Evolutionary conservation across 2,797 vertebrate genomes (phyloP), one percentile per base, ranked within the genome.

Genomic region (Taeniopygia guttata): DNA sequence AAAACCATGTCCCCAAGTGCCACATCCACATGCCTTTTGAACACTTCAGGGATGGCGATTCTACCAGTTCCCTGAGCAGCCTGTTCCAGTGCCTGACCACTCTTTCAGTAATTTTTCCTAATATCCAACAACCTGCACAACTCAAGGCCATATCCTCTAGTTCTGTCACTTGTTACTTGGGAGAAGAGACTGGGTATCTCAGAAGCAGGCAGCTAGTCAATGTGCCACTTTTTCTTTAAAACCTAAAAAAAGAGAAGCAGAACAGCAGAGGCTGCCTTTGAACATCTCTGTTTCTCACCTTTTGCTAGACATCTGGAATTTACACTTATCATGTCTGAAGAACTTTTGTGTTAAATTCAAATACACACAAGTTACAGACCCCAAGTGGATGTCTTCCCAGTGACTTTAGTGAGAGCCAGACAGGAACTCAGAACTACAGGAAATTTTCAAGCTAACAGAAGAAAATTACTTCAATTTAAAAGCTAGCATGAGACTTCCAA

Each of bases 401-500:
- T 64, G 68, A 87, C 60, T 84, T 84, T 64, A 77, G 54, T 27
- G 25, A 82, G 60, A 93, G 40, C 49, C 62, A 78, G 64, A 75
- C 81, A 89, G 81, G 75, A 89, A 89, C 38, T 66, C 43, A 64
- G 74, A 90, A 77, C 49, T 77, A 83, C 68, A 94, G 87, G 82
- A 91, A 96, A 90, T 84, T 94, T 93, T 78, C 66, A 87, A 83
- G 58, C 88, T 94, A 85, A 78, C 56, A 87, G 59, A 85, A 90
- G 74, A 94, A 95, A 95, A 95, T 85, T 64, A 74, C 67, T 90
- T 90, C 80, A 84, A 75, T 93, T 91, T 81, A 90, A 92, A 86
- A 83, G 73, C 85, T 93, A 91, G 58, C 62, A 73, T 52, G 40
- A 92, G 46, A 62, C 58, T 90, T 92, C 21, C 46, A 89, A 88